A percentile compares a stretch with the other conserved stretches of the same genome.
phyloP scores from a whole-genome alignment of 2,113 vertebrate species.

The Motacilla alba region DNA sequence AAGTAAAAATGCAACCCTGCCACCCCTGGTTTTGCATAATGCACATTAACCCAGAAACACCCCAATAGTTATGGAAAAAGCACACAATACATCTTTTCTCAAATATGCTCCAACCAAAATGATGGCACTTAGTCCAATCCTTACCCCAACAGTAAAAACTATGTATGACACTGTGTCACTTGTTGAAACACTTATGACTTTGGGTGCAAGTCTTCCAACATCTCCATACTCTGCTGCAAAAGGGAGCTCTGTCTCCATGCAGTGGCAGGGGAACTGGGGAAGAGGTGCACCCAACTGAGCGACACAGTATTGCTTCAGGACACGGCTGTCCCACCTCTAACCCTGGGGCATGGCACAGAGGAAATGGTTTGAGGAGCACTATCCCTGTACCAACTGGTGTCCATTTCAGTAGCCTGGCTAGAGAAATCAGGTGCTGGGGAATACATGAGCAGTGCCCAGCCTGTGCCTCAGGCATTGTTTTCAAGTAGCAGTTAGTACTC shows the following conservation, averaged over 20 bases:
- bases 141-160: not conserved
- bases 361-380: not conserved
- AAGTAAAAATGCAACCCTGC: not conserved
- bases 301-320: not conserved
- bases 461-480: not conserved
- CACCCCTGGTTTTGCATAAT: not conserved
- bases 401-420: not conserved
- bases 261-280: not conserved
- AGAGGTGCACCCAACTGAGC: rapidly evolving
- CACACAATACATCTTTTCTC: not conserved
- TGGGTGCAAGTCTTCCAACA: not conserved
- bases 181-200: not conserved
- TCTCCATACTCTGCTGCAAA: not conserved
- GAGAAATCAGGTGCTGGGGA: not conserved
- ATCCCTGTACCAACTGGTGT: not conserved
- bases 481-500: not conserved
- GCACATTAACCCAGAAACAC: not conserved
- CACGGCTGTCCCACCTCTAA: not conserved
- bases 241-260: not conserved
- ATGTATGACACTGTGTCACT: rapidly evolving
- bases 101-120: not conserved
- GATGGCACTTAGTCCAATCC: rapidly evolving
- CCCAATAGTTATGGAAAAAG: not conserved
- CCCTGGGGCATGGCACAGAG: rapidly evolving
- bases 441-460: not conserved